These are phyloP conservation scores for Exocentrus adspersus DNA, from an alignment of 2,888 invertebrate genomes.

Conservation along the genomic window DNA sequence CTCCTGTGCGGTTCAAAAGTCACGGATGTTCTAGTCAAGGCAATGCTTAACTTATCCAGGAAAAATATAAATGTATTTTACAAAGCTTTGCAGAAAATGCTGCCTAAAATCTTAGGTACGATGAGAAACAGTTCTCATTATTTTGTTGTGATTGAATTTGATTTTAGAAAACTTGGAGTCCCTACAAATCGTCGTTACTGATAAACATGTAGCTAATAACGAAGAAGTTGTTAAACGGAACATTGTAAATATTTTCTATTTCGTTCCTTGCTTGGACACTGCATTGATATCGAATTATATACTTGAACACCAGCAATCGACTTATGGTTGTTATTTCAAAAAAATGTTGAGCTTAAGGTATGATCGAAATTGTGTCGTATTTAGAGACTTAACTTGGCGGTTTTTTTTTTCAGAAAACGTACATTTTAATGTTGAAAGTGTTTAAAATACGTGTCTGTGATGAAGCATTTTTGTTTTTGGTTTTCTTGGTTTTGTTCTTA, in stretches of 20 bases:
- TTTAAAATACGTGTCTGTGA: no score
- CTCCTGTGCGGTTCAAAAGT: slow-evolving; percentile 67
- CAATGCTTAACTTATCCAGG: slow-evolving; percentile 69
- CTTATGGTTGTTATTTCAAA: slow-evolving; percentile 31
- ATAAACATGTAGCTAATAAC: slow-evolving; percentile 26
- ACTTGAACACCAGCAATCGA: slow-evolving; percentile 12
- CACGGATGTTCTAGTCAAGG: slow-evolving; percentile 66
- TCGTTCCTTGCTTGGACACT: slow-evolving; percentile 25
- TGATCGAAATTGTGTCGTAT: neutral
- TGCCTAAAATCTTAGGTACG: slow-evolving; percentile 64
- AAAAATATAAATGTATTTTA: slow-evolving; percentile 67
- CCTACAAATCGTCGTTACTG: slow-evolving; percentile 29
- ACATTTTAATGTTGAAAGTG: no score
- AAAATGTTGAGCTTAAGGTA: slow-evolving; percentile 37
- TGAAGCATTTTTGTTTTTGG: no score
- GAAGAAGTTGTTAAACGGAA: slow-evolving; percentile 40
- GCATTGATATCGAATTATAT: slow-evolving; percentile 23
- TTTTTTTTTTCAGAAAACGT: neutral
- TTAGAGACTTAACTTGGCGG: neutral
- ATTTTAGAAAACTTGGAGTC: slow-evolving; percentile 39
- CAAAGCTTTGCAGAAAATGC: slow-evolving; percentile 62
- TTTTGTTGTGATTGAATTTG: slow-evolving; percentile 8
- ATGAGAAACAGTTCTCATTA: no score
- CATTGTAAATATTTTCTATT: slow-evolving; percentile 45
- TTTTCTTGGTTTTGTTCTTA: no score